Evolutionary conservation across 1,140 invertebrate species (phyloP), one percentile per base, ranked within the genome.

Genomic region (Rhyzopertha dominica): DNA sequence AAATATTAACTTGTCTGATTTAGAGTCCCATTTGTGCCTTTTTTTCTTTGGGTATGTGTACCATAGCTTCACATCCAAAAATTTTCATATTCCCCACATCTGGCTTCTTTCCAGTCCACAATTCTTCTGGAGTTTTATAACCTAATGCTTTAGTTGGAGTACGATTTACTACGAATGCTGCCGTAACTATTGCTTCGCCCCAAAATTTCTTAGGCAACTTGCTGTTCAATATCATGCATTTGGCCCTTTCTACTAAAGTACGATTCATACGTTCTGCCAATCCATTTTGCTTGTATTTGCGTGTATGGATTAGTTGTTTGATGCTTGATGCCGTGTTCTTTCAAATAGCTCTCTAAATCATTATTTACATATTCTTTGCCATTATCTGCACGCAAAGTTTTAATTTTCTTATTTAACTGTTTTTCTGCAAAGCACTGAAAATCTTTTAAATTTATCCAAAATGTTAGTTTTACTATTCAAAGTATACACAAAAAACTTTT

Each of bases 231-330:
- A 70, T 30, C 59, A 70, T 52, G 41, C 47, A 56, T 18, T 62
- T 37, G 9, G 63, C 68, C 30, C 41, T 55, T 42, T 68, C 63
- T 7, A 63, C 29, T 9, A 68, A 28, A 5, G 58, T 65, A 5
- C 64, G 53, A 51, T 71, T 71, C 26, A 44, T 51, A 14, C 61
- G 25, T 46, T 72, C 68, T 10, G 63, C 56, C 8, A 66, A 43
- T 10, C 69, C 66, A 54, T 72, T 71, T 51, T 70, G 65, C 45
- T 70, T 54, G 66, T n/a, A n/a, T n/a, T n/a, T n/a, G 66, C 13
- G 61, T 63, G 40, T 67, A 58, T 36, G 34, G 50, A 36, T 57
- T 56, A 0, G 63, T 64, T 13, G 45, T 47, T 28, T 54, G 39
- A 14, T 45, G 44, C 14, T 35, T 14, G 22, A 57, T 57, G 1